Percentiles rank a stretch among this genome's conserved stretches.
Evolutionary conservation across 2,888 invertebrate species (phyloP).

Genomic region (Chromoteleia sp.): DNA sequence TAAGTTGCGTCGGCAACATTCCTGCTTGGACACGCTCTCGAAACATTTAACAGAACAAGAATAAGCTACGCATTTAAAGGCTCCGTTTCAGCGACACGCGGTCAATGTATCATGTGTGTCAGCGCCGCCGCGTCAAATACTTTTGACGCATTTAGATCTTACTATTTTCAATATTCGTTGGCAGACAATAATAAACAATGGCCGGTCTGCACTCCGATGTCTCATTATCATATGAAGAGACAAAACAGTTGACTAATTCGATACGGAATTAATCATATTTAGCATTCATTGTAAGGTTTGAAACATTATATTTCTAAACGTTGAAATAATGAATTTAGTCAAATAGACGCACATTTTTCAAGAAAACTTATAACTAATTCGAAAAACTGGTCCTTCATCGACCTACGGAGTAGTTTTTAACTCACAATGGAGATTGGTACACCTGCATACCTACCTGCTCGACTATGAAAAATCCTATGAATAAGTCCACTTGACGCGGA

Average conservation of each 20-base stretch:
- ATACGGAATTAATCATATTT: conserved; percentile 66
- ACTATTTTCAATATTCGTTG: conserved; percentile 52
- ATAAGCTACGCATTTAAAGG: conserved; percentile 58
- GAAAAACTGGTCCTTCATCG: conserved; percentile 47
- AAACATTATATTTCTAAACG: conserved; percentile 24
- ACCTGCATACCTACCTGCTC: conserved; percentile 19
- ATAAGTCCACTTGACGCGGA: conserved; percentile 21
- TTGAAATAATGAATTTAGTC: conserved; percentile 22
- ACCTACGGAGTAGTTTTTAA: conserved; percentile 30
- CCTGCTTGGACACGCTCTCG: conserved; percentile 77
- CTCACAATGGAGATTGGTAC: conserved; percentile 15
- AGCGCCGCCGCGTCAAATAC: conserved; percentile 25
- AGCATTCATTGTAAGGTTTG: conserved; percentile 36
- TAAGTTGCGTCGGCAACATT: conserved; percentile 71
- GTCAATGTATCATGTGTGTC: conserved; percentile 56
- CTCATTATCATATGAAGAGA: conserved; percentile 66
- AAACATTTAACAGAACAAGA: conserved; percentile 70
- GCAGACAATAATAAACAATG: conserved; percentile 61
- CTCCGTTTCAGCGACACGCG: conserved; percentile 31
- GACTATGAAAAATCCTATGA: conserved; percentile 26
- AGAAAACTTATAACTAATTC: conserved; percentile 51
- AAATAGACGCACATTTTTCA: conserved; percentile 40
- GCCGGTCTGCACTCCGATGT: conserved; percentile 46
- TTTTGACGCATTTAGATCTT: conserved; percentile 51
- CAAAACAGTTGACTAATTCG: conserved; percentile 55